A percentile compares a stretch with the other conserved stretches of the same genome.
Conservation (phyloP, 2,113 vertebrate species). For the Clarias batrachus region DNA sequence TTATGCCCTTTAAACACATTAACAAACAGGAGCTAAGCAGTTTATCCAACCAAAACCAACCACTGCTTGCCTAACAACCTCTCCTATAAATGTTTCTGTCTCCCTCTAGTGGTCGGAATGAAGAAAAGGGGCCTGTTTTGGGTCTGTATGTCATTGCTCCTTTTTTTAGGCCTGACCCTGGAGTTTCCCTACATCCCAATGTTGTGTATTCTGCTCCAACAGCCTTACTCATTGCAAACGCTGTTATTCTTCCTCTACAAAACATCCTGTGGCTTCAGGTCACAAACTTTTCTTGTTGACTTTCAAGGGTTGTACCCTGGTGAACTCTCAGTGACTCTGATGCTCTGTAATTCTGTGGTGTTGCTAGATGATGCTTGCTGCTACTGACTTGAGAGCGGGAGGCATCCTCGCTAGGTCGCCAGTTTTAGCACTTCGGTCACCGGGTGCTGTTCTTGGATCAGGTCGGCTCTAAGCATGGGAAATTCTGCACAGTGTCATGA, state of each 20-base stretch:
- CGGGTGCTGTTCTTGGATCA: constrained; percentile 27
- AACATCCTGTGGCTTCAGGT: constrained; percentile 79
- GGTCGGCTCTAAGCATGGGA: constrained; percentile 29
- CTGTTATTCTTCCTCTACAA: constrained; percentile 74
- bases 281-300: constrained; percentile 73
- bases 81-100: constrained; percentile 48
- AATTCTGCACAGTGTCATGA: constrained; percentile 36
- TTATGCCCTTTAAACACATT: constrained; percentile 17
- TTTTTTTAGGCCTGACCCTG: constrained; percentile 77
- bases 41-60: neutral
- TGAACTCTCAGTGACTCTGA: constrained; percentile 70
- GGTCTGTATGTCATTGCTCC: constrained; percentile 68
- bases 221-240: constrained; percentile 74
- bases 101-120: constrained; percentile 69
- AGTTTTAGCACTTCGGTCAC: constrained; percentile 22
- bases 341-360: constrained; percentile 53
- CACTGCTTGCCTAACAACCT: neutral
- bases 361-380: constrained; percentile 40
- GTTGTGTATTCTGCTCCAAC: constrained; percentile 72
- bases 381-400: constrained; percentile 36
- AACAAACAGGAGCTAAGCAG: constrained; percentile 7
- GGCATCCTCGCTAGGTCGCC: constrained; percentile 14
- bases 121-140: constrained; percentile 22
- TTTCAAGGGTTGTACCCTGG: constrained; percentile 69
- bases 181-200: constrained; percentile 76